Evolutionary conservation across 2,888 invertebrate genomes (phyloP), one percentile per base, ranked within the genome.

Genomic region (Augiades crinisus): DNA sequence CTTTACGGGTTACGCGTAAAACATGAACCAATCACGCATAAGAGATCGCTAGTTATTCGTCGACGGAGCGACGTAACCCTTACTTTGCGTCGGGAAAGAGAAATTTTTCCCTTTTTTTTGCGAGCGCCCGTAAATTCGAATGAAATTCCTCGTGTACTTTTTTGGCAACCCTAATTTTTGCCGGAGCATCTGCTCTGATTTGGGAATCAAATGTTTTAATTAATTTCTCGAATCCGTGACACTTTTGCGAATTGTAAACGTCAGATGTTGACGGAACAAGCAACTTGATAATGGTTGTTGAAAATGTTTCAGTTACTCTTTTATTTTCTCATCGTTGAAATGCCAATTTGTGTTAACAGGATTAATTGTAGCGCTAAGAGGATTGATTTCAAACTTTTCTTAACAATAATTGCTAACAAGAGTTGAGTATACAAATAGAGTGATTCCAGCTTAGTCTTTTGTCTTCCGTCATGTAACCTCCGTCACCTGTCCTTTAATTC

Each of bases 161-260:
- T 50, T 50, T 41, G 34, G 41, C 49, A 36, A 36, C 41, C 30
- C 50, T 43, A 43, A 50, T 50, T 50, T 50, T 36, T 50, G 22
- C 17, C 36, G 19, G 30, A 43, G 3, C 50, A 50, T 36, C 43
- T 50, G 50, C 30, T 50, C 30, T 44, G 50, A 37, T 44, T 44
- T 30, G 13, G 30, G 21, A 14, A 44, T 44, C 43, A 44, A 14
- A 51, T 51, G 44, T 37, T 47, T 49, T 44, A 51, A 51, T 51
- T 44, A 44, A 43, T 37, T 31, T 31, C 27, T 12, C 16, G 19
- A 7, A 44, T 36, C 30, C 14, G 10, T 19, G 34, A 34, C 27
- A 36, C 17, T 43, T 37, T 50, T 43, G 5, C 41, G 19, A 43
- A 27, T 41, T 41, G 19, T 33, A 31, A 41, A 47, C 21, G 38